Base-by-base conservation (phyloP, 2,113 vertebrate species). In the Pseudopodoces humilis region DNA sequence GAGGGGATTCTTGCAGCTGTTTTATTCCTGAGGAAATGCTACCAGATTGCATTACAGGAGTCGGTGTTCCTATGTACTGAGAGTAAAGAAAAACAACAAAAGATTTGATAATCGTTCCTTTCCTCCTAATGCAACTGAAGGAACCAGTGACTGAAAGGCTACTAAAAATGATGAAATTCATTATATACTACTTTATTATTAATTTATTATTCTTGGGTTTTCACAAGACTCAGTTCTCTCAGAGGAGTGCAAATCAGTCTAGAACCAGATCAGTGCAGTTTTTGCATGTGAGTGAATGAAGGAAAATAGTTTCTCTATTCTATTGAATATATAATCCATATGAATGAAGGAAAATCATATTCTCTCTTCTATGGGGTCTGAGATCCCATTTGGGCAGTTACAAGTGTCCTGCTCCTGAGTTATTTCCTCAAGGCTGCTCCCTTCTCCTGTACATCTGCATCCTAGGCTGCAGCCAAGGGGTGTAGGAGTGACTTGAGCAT, bases 151-250 rank as follows among this genome's bases (percentile, higher is more conserved):
- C 35, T 89, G 56, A 92, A 84, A 70, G 44, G 41, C 62, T 41
- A 41, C 15, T 39, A 84, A 76, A 49, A 50, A 59, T 28, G 6
- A 21, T 62, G 24, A 76, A 30, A 56, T 59, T 33, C 30, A 58
- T 19, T 0, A 47, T 25, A 19, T 1, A 1, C 7, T 50, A 7
- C 35, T 23, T 67, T 13, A 20, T 43, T 13, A 37, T 43, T 22
- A 17, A 41, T 22, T 47, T 9, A 68, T 65, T 80, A 21, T 4
- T 58, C 44, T 71, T 65, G 33, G 37, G 27, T 41, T 76, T 64
- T 35, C 21, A 46, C 23, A 65, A 33, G 56, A 62, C 13, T 46
- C 12, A 60, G 0, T 23, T 77, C 27, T 28, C 53, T 76, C 65
- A 44, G 63, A n/a, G 46, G 56, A 46, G 30, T 12, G 82, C 10